These are phyloP conservation scores for Strix aluco DNA, from an alignment of 2,113 vertebrate species.

Conservation along the genomic window DNA sequence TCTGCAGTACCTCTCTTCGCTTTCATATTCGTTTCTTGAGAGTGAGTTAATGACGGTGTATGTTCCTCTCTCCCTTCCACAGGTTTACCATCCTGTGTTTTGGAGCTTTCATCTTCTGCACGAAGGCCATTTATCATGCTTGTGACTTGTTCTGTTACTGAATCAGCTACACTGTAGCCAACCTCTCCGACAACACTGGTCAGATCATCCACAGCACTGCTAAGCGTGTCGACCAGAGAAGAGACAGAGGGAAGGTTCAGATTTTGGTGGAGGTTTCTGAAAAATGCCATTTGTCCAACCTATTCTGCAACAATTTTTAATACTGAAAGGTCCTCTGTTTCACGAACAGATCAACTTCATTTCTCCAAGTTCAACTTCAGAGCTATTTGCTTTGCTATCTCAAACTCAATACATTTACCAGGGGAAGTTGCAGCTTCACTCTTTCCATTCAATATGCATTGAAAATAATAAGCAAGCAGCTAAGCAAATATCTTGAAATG, in stretches of 20 bases:
- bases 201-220: constrained; percentile 87
- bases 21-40: background rate
- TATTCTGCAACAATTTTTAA: background rate
- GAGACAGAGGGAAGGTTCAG: constrained; percentile 87
- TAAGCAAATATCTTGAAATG: constrained; percentile 49
- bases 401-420: background rate
- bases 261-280: constrained; percentile 89
- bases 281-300: constrained; percentile 87
- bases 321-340: background rate
- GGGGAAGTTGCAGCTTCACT: constrained; percentile 9
- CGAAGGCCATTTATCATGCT: constrained; percentile 84
- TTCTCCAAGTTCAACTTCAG: background rate
- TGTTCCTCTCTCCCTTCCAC: background rate
- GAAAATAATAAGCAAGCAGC: constrained; percentile 18
- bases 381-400: constrained; percentile 10
- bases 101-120: constrained; percentile 72
- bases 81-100: background rate
- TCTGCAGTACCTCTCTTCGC: background rate
- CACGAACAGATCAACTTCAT: constrained; percentile 9
- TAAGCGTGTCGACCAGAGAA: constrained; percentile 86
- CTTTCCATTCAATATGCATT: constrained; percentile 31
- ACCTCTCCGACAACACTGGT: constrained; percentile 85
- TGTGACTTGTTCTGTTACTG: constrained; percentile 90
- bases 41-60: background rate
- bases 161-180: constrained; percentile 84